These are phyloP conservation scores for Artibeus jamaicensis DNA, from an alignment of 2,797 vertebrate genomes.

Conservation along the genomic window DNA sequence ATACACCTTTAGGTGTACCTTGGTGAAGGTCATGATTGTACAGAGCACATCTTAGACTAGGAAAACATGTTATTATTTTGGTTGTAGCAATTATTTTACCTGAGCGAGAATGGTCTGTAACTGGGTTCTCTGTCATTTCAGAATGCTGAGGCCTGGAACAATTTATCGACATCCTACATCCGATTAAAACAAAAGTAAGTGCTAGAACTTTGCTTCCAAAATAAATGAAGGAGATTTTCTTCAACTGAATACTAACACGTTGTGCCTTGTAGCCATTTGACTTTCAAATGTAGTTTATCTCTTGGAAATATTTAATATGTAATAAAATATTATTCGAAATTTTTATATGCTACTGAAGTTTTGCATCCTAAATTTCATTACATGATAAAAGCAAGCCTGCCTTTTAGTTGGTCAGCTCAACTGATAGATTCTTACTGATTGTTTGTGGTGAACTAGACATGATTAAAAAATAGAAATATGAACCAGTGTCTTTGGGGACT, in stretches of 20 bases:
- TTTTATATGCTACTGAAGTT: not conserved
- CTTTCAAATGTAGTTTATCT: slow-evolving; percentile 43
- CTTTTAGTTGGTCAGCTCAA: not conserved
- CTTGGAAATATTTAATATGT: slow-evolving; percentile 29
- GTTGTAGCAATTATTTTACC: slow-evolving; percentile 25
- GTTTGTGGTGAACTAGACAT: not conserved
- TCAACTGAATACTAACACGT: not conserved
- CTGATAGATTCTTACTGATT: not conserved
- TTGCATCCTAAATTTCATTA: slow-evolving; percentile 27
- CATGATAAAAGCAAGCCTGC: not conserved
- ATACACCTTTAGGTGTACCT: not conserved
- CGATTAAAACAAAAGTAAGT: slow-evolving; percentile 95
- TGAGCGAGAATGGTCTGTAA: slow-evolving; percentile 20
- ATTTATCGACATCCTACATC: slow-evolving; percentile 96
- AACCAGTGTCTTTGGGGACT: slow-evolving; percentile 21
- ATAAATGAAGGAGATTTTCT: slow-evolving; percentile 57
- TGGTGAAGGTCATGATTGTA: slow-evolving; percentile 3
- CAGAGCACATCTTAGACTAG: not conserved
- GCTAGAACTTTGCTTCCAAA: slow-evolving; percentile 58
- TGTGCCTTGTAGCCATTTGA: not conserved
- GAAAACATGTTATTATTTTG: slow-evolving; percentile 15
- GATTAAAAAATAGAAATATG: slow-evolving; percentile 7
- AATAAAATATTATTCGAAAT: slow-evolving; percentile 17
- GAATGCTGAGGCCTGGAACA: slow-evolving; percentile 99
- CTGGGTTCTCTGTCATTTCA: slow-evolving; percentile 79